These are phyloP conservation scores for Scaptomyza montana DNA, from an alignment of 1,140 invertebrate genomes.

Conservation along the genomic window DNA sequence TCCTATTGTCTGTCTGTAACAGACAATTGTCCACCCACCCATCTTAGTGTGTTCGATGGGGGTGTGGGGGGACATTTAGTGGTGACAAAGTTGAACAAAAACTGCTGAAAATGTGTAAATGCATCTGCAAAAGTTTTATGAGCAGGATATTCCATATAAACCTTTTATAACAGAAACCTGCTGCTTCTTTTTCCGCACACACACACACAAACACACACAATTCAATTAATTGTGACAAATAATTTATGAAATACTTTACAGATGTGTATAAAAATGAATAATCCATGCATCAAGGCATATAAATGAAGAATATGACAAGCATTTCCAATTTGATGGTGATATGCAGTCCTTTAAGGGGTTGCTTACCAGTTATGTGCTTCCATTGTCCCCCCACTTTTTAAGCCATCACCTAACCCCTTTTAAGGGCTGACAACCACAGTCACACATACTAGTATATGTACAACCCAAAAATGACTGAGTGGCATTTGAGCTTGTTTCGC, in stretches of 20 bases:
- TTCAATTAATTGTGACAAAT: conserved; percentile 84
- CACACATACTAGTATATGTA: background rate
- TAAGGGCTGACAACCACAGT: conserved; percentile 24
- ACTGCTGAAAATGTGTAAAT: conserved; percentile 60
- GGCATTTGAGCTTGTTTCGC: conserved; percentile 69
- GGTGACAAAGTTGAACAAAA: conserved; percentile 73
- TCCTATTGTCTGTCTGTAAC: conserved; percentile 63
- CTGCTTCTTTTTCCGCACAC: conserved; percentile 23
- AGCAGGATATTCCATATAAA: background rate
- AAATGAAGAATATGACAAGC: conserved; percentile 83
- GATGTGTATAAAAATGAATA: conserved; percentile 69
- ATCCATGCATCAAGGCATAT: conserved; percentile 70
- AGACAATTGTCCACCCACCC: conserved; percentile 25
- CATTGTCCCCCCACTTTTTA: background rate
- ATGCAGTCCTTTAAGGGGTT: conserved; percentile 38
- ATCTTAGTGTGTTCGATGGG: background rate
- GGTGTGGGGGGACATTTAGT: conserved; percentile 51
- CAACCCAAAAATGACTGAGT: conserved; percentile 37
- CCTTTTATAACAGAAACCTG: conserved; percentile 21
- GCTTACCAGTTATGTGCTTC: conserved; percentile 29
- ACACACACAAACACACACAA: conserved; percentile 77
- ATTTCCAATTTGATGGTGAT: conserved; percentile 79
- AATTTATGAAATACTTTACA: conserved; percentile 78
- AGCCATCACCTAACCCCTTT: conserved; percentile 64
- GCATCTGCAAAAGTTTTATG: conserved; percentile 40